Base-by-base conservation (phyloP, 2,113 vertebrate genomes). In the Zapornia atra region DNA sequence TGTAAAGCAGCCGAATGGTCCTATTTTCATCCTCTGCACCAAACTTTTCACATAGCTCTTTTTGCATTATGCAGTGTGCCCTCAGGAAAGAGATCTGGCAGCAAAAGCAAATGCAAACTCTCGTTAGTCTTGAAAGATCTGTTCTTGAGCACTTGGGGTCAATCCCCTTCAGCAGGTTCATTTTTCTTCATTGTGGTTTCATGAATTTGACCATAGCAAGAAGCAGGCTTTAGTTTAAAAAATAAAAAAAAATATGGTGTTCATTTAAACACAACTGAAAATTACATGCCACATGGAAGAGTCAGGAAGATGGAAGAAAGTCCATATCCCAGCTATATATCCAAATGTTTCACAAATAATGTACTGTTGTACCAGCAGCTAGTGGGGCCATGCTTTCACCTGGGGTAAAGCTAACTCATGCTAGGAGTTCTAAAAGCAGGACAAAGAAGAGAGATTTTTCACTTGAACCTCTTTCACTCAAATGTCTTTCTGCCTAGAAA, bases 1-100 rank as follows among this genome's bases (percentile, higher is more conserved):
- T 82, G 46, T 87, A 91, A 60, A 82, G 44, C 29, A 51, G 77
- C 51, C 4, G 2, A 22, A 71, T 5, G 15, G 75, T 64, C 54
- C 66, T 24, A 36, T 92, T 76, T 96, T 77, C 87, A 92, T 91
- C 86, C 68, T 71, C 68, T 48, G 61, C 86, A n/a, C 71, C 90
- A 50, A 88, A 94, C 87, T 96, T 82, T 70, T 79, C 94, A 90
- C 61, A 11, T 16, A 88, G 90, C 64, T 85, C 57, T 79, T 36
- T 78, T 63, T 97, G 95, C 95, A 96, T 97, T 96, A 96, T 96
- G 96, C 81, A 92, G 60, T 46, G 66, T 90, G 92, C 92, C 90
- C 96, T 92, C 85, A 85, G 87, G 80, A 78, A 85, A 94, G 68
- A 69, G 38, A 91, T 92, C 76, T 82, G 83, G 87, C 91, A 95